Evolutionary conservation across 2,888 invertebrate species (phyloP).

Genomic region (Phorcus lineatus): DNA sequence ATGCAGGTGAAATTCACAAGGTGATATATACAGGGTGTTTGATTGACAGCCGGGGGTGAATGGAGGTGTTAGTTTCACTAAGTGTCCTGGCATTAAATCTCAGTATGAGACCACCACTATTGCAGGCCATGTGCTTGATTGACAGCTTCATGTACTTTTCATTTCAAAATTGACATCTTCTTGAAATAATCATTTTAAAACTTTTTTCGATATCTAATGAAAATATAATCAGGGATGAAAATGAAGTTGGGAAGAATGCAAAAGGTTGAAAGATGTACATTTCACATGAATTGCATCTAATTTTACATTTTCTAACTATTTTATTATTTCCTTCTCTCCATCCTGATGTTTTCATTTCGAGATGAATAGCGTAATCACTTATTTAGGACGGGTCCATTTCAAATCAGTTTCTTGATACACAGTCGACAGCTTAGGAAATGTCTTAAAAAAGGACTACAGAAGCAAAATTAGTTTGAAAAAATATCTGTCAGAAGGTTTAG

Average conservation of each 20-base stretch:
- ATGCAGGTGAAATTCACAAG: background rate
- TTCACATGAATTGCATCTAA: slow-evolving; percentile 12
- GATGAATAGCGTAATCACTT: slow-evolving; percentile 18
- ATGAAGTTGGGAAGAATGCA: background rate
- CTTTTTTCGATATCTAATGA: slow-evolving; percentile 1
- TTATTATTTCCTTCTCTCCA: background rate
- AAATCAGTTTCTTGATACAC: background rate
- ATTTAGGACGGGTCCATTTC: slow-evolving; percentile 4
- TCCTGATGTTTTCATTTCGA: slow-evolving; percentile 9
- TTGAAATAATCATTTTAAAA: slow-evolving; percentile 16
- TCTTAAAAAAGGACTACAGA: background rate
- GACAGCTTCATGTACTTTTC: background rate
- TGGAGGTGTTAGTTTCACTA: slow-evolving; percentile 2
- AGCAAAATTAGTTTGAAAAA: background rate
- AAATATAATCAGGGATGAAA: slow-evolving; percentile 1
- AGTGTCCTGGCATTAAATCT: background rate
- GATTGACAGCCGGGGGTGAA: slow-evolving; percentile 10
- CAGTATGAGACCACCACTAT: background rate
- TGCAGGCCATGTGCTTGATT: background rate
- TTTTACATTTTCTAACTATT: background rate
- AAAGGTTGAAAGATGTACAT: slow-evolving; percentile 6
- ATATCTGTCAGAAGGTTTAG: slow-evolving; percentile 11
- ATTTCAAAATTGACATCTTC: slow-evolving; percentile 13
- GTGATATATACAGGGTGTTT: background rate
- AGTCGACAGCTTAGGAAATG: background rate